phyloP scores from a whole-genome alignment of 1,140 invertebrate species.

The Drosophila funebris region DNA sequence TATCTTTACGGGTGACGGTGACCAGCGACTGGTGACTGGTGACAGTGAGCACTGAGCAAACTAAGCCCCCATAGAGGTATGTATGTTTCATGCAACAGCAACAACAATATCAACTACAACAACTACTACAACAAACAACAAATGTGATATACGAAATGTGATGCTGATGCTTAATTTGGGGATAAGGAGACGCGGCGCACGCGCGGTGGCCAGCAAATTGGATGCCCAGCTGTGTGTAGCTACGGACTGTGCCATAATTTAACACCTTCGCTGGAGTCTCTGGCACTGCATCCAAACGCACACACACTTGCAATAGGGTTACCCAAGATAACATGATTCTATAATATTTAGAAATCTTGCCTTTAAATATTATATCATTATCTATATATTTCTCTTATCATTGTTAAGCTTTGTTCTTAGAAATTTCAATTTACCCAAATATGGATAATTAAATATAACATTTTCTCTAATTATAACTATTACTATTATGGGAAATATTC shows the following conservation, averaged over 20 bases:
- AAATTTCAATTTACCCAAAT: too few relatives aligned
- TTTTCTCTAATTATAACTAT: too few relatives aligned
- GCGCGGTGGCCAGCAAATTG: constrained; percentile 65
- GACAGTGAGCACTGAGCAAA: constrained; percentile 35
- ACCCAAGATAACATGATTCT: not conserved
- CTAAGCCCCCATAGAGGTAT: constrained; percentile 59
- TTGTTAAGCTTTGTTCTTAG: too few relatives aligned
- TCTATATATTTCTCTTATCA: too few relatives aligned
- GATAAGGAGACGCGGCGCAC: constrained; percentile 4
- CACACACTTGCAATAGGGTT: constrained; percentile 28
- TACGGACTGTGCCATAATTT: constrained; percentile 77
- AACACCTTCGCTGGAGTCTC: constrained; percentile 70
- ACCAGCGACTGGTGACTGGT: constrained; percentile 19
- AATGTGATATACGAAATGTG: constrained; percentile 63
- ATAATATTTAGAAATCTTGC: not conserved
- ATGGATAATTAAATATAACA: too few relatives aligned
- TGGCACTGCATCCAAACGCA: constrained; percentile 49
- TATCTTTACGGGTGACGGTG: not conserved
- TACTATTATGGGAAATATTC: too few relatives aligned
- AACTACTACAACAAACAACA: constrained; percentile 37
- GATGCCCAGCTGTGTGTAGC: constrained; percentile 74
- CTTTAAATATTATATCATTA: too few relatives aligned
- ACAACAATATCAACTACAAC: constrained; percentile 27
- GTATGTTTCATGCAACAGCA: constrained; percentile 45
- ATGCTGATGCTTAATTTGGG: constrained; percentile 75